Percentiles rank a stretch among this genome's conserved stretches.
phyloP scores from a whole-genome alignment of 2,888 invertebrate genomes.

The Troilus luridus region DNA sequence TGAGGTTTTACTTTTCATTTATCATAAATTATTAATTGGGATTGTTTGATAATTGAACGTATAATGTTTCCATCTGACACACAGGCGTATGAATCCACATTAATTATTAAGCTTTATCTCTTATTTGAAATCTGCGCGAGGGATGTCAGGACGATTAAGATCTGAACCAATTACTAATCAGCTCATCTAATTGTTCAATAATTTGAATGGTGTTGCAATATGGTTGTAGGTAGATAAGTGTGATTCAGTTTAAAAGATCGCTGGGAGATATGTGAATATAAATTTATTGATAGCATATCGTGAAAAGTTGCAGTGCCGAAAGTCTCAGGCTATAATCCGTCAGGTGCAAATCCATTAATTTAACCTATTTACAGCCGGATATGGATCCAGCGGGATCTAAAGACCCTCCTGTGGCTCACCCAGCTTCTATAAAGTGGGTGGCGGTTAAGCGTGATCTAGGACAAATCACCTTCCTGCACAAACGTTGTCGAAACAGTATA shows the following conservation, averaged over 20 bases:
- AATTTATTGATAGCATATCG: neutral
- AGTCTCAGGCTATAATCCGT: too few relatives aligned
- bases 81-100: neutral
- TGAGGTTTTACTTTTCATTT: neutral
- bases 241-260: neutral
- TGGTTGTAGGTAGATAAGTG: neutral
- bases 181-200: conserved; percentile 7
- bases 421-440: too few relatives aligned
- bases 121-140: neutral
- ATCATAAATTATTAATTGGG: neutral
- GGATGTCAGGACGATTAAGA: neutral
- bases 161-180: conserved; percentile 10
- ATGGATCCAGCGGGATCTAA: too few relatives aligned
- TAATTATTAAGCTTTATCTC: neutral
- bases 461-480: too few relatives aligned
- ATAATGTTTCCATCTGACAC: neutral
- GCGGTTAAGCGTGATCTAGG: too few relatives aligned
- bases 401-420: too few relatives aligned
- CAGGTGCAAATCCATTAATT: too few relatives aligned
- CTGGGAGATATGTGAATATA: neutral
- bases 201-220: neutral
- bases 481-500: too few relatives aligned
- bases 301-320: neutral
- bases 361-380: too few relatives aligned
- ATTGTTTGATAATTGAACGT: neutral